A percentile compares a stretch with the other conserved stretches of the same genome.
Evolutionary conservation across 1,140 invertebrate species (phyloP).

Genomic region (Choristoneura fumiferana): DNA sequence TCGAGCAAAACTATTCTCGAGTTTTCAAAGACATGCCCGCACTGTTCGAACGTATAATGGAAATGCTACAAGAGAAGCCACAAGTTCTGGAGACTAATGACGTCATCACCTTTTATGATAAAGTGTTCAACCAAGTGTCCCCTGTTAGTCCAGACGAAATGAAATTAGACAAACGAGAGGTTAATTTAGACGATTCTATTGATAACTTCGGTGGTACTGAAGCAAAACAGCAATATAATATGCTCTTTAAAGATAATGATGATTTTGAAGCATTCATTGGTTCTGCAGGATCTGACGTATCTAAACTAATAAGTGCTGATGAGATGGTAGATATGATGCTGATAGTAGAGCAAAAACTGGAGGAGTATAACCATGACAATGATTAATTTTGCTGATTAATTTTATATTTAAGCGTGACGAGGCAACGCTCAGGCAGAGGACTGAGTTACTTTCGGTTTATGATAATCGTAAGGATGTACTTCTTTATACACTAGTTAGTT

Average conservation of each 20-base stretch:
- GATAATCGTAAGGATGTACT: background rate
- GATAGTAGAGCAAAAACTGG: background rate
- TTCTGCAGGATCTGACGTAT: background rate
- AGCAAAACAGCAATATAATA: background rate
- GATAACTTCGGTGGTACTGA: background rate
- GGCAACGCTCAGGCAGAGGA: background rate
- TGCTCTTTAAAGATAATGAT: background rate
- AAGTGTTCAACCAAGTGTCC: background rate
- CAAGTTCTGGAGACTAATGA: constrained; percentile 47
- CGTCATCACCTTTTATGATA: constrained; percentile 19
- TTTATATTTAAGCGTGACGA: background rate
- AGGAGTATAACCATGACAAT: constrained; percentile 2
- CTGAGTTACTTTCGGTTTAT: background rate
- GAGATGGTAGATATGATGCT: background rate
- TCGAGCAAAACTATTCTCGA: constrained; percentile 27
- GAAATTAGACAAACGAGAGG: background rate
- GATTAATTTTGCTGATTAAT: background rate
- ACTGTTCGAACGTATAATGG: constrained; percentile 41
- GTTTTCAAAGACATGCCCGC: constrained; percentile 40
- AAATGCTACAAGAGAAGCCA: constrained; percentile 35
- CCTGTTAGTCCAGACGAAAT: background rate
- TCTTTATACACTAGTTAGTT: too few species aligned
- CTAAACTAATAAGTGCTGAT: background rate
- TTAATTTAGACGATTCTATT: background rate
- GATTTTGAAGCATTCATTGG: background rate